phyloP scores from a whole-genome alignment of 2,888 invertebrate genomes.

The Apodemia hepburni region DNA sequence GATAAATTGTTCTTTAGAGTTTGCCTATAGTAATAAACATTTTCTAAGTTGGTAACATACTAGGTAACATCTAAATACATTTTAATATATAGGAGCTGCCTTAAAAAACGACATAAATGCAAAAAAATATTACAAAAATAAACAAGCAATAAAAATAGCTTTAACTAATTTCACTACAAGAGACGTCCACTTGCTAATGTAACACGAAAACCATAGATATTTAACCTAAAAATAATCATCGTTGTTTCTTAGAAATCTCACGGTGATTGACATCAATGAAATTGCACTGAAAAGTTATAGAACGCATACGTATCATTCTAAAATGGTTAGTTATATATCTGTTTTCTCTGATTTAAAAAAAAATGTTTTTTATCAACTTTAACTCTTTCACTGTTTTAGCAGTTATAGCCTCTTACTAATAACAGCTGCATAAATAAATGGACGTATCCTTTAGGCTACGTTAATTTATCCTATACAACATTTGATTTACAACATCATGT shows the following conservation, averaged over 20 bases:
- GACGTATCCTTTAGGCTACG: no score
- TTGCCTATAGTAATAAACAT: not conserved
- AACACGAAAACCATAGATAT: not conserved
- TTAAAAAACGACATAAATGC: constrained; percentile 6
- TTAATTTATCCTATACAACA: no score
- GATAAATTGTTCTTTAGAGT: not conserved
- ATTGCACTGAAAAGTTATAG: not conserved
- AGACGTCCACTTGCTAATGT: not conserved
- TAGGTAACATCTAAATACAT: not conserved
- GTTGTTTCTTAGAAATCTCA: not conserved
- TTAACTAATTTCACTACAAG: not conserved
- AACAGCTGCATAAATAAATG: no score
- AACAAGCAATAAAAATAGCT: constrained; percentile 9
- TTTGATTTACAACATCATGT: not conserved
- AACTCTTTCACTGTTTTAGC: no score
- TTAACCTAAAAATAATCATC: not conserved
- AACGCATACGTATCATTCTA: not conserved
- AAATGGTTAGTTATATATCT: no score
- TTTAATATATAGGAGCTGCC: not conserved
- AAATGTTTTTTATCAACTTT: no score
- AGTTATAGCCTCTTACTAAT: no score
- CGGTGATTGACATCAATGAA: no score
- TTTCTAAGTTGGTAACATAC: constrained; percentile 2
- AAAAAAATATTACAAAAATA: constrained; percentile 6
- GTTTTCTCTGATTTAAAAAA: no score